Percentiles rank a stretch among this genome's conserved stretches.
These are phyloP conservation scores for Scomber scombrus DNA, from an alignment of 2,113 vertebrate genomes.

Conservation along the genomic window DNA sequence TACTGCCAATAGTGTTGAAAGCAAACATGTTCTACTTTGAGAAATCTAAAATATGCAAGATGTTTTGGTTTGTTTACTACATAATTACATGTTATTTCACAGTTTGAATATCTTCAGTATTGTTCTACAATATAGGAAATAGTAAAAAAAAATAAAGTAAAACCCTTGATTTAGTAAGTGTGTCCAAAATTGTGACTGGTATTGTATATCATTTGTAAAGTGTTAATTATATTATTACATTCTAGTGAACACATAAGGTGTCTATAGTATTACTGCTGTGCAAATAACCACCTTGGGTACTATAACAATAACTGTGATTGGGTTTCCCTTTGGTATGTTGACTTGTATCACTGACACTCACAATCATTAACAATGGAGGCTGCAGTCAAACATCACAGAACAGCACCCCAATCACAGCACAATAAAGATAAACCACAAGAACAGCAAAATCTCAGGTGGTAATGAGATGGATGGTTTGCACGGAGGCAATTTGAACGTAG, in stretches of 20 bases:
- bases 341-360: background rate
- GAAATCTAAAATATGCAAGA: too few species aligned
- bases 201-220: background rate
- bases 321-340: background rate
- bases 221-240: constrained; percentile 7
- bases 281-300: background rate
- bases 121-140: too few species aligned
- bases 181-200: too few species aligned
- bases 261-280: background rate
- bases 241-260: background rate
- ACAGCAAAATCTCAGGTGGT: background rate
- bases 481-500: background rate
- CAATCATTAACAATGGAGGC: background rate
- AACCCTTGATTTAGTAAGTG: too few species aligned
- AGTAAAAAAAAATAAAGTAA: too few species aligned
- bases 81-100: too few species aligned
- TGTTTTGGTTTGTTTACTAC: too few species aligned
- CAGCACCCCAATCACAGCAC: background rate
- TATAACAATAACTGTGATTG: background rate
- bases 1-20: too few species aligned
- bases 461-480: constrained; percentile 8
- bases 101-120: too few species aligned
- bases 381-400: background rate
- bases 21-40: too few species aligned
- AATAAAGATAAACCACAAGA: background rate